These are phyloP conservation scores for Rhinophrynus dorsalis DNA, from an alignment of 2,797 vertebrate species.

Conservation along the genomic window DNA sequence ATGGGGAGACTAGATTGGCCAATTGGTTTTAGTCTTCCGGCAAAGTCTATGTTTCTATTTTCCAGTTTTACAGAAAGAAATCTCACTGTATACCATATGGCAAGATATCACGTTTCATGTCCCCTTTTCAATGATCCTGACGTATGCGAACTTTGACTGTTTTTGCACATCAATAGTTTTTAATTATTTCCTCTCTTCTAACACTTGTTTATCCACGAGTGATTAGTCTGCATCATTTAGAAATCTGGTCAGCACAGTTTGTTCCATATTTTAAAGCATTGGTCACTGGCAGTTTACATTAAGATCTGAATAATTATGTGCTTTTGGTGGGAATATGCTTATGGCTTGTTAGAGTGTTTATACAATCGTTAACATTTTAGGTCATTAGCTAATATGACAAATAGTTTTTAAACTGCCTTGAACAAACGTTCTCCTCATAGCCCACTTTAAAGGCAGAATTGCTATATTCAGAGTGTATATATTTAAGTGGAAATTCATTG, in stretches of 20 bases:
- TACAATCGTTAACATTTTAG: constrained; percentile 11
- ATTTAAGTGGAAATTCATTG: not conserved
- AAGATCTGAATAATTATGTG: constrained; percentile 36
- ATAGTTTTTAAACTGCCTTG: constrained; percentile 16
- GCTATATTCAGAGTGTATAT: not conserved
- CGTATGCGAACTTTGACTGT: not conserved
- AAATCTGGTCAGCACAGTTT: constrained; percentile 4
- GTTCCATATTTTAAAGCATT: constrained; percentile 27
- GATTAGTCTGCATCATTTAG: constrained; percentile 22
- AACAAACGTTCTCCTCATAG: not conserved
- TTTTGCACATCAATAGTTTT: not conserved
- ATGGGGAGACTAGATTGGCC: too few species aligned
- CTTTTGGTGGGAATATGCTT: constrained; percentile 5
- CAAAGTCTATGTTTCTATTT: too few species aligned
- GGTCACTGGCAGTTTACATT: constrained; percentile 28
- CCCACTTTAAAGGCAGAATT: too few species aligned
- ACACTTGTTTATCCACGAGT: constrained; percentile 19
- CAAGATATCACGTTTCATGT: not conserved
- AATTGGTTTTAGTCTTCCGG: too few species aligned
- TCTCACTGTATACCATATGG: too few species aligned
- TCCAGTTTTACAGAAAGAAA: too few species aligned
- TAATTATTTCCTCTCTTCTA: constrained; percentile 3
- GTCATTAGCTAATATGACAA: constrained; percentile 44
- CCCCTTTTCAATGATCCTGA: not conserved
- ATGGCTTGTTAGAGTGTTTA: constrained; percentile 24